phyloP scores from a whole-genome alignment of 2,113 vertebrate species.

The Rhynchomys soricoides region DNA sequence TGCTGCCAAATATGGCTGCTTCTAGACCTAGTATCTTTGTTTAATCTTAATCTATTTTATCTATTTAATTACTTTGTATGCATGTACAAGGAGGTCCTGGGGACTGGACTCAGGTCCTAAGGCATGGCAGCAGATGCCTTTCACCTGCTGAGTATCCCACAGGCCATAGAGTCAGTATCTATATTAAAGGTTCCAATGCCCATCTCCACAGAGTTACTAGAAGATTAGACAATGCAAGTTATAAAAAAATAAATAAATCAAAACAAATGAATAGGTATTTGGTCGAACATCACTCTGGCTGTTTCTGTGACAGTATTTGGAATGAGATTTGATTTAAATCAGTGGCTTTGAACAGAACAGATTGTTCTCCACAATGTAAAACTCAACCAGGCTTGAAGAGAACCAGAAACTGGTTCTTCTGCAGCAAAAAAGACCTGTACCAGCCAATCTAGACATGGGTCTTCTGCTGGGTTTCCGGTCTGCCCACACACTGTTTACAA shows the following conservation, averaged over 20 bases:
- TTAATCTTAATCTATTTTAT: background rate
- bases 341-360: background rate
- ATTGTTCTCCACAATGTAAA: background rate
- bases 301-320: background rate
- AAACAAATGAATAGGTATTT: background rate
- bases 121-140: background rate
- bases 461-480: background rate
- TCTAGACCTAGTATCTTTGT: background rate
- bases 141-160: background rate
- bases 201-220: background rate
- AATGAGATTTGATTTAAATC: conserved; percentile 28
- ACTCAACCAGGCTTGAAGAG: background rate
- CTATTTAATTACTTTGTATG: background rate
- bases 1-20: background rate
- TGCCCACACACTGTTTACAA: background rate
- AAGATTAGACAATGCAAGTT: background rate
- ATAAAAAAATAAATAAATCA: background rate
- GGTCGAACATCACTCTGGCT: background rate
- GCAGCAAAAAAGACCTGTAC: background rate
- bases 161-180: background rate
- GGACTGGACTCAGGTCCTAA: background rate
- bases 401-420: background rate
- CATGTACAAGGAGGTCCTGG: too few relatives aligned
- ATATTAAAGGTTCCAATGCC: background rate
- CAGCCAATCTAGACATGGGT: background rate